phyloP scores from a whole-genome alignment of 2,888 invertebrate species.

The Tryphoninae sp. region DNA sequence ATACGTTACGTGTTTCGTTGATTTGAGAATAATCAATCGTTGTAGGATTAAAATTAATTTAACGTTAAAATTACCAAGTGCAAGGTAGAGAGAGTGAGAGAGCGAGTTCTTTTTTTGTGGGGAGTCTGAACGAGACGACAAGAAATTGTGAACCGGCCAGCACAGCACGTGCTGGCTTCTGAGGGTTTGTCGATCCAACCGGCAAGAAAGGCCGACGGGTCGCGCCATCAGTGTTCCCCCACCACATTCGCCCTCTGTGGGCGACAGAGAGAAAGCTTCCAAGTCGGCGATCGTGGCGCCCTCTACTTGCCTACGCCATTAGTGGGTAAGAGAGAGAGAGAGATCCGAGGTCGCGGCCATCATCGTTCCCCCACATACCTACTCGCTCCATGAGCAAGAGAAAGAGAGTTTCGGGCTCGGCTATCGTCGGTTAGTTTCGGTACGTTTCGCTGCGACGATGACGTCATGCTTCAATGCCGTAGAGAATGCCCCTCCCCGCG shows the following conservation, averaged over 20 bases:
- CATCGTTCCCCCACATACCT: too few relatives aligned
- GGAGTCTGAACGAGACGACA: conserved; percentile 52
- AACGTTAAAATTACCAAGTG: conserved; percentile 44
- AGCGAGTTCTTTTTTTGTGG: conserved; percentile 46
- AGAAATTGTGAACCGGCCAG: conserved; percentile 70
- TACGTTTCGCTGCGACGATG: conserved; percentile 32
- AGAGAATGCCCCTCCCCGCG: neutral
- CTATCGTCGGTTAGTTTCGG: conserved; percentile 53
- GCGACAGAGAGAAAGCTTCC: conserved; percentile 4
- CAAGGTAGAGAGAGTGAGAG: conserved; percentile 42
- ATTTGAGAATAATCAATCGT: conserved; percentile 21
- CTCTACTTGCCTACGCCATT: too few relatives aligned
- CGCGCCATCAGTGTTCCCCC: conserved; percentile 52
- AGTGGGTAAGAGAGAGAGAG: neutral
- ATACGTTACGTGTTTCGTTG: conserved; percentile 10
- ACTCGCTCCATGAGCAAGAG: too few relatives aligned
- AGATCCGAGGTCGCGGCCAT: too few relatives aligned
- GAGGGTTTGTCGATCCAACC: conserved; percentile 66
- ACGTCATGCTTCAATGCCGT: conserved; percentile 39
- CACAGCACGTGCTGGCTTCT: conserved; percentile 79
- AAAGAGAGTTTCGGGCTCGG: conserved; percentile 36
- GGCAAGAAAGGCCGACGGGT: conserved; percentile 54
- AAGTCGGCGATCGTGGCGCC: neutral
- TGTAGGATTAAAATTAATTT: conserved; percentile 17
- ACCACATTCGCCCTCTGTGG: conserved; percentile 38